Evolutionary conservation across 2,888 invertebrate genomes (phyloP), one percentile per base, ranked within the genome.

Genomic region (Bellardia pandia): DNA sequence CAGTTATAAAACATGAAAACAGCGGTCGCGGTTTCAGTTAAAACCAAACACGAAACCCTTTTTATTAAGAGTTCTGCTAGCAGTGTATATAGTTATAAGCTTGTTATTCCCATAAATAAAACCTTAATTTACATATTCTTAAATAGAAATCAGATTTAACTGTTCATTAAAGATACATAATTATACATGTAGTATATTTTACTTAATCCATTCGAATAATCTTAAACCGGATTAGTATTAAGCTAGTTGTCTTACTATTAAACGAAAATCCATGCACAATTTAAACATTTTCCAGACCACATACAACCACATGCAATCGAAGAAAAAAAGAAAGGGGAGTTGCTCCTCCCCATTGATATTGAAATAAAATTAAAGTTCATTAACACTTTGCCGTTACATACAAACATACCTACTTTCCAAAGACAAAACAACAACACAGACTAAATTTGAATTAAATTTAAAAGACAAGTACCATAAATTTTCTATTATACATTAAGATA

Each of bases 401-500:
- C 13, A 68, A 37, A 51, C 37, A 4, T 33, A 33, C 33, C 33
- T 37, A 37, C 37, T 37, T 37, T 37, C 37, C 37, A 37, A 13
- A 23, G 16, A 58, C 1, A 3, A 45, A 48, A 4, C 33, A 33
- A 14, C 42, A 64, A 66, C 45, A 62, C 48, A 45, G 14, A 16
- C 33, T 16, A 53, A 33, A 71, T 62, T 23, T 23, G 23, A 23
- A 76, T 75, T n/a, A 48, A 16, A 14, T 45, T 16, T n/a, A 23
- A 45, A 58, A 56, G 69, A 84, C 62, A 81, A 62, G 48, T 77
- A 45, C 13, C 81, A 81, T 81, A 87, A 85, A 87, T 87, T 81
- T 66, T 45, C 64, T 58, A 56, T n/a, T 76, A 85, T 68, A 81
- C 87, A 87, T 87, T 85, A 87, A 87, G 87, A 87, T 75, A 87